Evolutionary conservation across 2,888 invertebrate genomes (phyloP).

Genomic region (Nymphalis c-album): DNA sequence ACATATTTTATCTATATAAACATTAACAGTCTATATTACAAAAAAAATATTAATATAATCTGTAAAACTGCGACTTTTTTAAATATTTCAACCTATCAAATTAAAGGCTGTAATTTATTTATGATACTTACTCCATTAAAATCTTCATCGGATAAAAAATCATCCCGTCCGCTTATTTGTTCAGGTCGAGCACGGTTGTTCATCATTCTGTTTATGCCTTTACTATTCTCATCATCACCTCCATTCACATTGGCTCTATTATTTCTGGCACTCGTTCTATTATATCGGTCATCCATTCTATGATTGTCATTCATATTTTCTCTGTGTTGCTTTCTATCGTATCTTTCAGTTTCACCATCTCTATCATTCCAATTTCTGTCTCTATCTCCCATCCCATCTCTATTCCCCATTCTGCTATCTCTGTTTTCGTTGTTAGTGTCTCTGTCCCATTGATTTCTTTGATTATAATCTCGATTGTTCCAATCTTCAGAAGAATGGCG

Average conservation of each 20-base stretch:
- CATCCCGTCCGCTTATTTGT: constrained; percentile 46
- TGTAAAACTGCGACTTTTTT: too few species aligned
- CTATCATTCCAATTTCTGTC: constrained; percentile 39
- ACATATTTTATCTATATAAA: too few species aligned
- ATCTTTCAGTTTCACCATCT: constrained; percentile 36
- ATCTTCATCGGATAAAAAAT: constrained; percentile 54
- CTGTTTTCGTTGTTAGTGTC: constrained; percentile 43
- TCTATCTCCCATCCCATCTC: constrained; percentile 36
- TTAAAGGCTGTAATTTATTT: background rate
- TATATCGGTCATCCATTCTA: constrained; percentile 38
- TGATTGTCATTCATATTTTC: constrained; percentile 32
- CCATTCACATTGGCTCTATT: constrained; percentile 31
- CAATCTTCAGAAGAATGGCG: constrained; percentile 49
- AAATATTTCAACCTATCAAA: too few species aligned
- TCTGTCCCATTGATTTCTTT: constrained; percentile 46
- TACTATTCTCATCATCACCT: constrained; percentile 40
- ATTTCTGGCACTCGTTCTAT: constrained; percentile 37
- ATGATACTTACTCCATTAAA: constrained; percentile 57
- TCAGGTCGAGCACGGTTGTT: constrained; percentile 44
- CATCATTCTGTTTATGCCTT: constrained; percentile 37
- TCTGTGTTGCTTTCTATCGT: constrained; percentile 26
- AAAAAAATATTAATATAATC: too few species aligned
- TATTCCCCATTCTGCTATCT: constrained; percentile 42
- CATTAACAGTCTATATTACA: too few species aligned
- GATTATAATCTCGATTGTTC: constrained; percentile 52